A percentile compares a stretch with the other conserved stretches of the same genome.
These are phyloP conservation scores for Theretra japonica DNA, from an alignment of 2,888 invertebrate species.

Conservation along the genomic window DNA sequence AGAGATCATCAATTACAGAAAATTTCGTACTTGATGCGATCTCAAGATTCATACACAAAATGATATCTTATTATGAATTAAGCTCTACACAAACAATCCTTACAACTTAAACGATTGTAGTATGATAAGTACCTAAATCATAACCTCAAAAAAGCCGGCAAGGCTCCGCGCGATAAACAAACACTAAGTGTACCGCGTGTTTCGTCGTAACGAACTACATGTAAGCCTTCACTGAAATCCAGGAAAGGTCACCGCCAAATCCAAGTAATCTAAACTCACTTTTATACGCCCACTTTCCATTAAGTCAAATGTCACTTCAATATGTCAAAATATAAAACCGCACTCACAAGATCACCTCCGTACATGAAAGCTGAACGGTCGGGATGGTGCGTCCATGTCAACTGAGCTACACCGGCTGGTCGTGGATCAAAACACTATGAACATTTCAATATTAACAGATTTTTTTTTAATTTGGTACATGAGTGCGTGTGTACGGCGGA, in stretches of 20 bases:
- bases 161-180: background rate
- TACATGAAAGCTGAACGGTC: slow-evolving; percentile 58
- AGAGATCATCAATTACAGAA: no score
- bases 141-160: slow-evolving; percentile 22
- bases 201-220: background rate
- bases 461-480: slow-evolving; percentile 56
- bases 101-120: background rate
- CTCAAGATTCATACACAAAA: no score
- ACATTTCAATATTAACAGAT: slow-evolving; percentile 28
- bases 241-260: slow-evolving; percentile 28
- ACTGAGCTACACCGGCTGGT: slow-evolving; percentile 63
- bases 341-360: slow-evolving; percentile 75
- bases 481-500: slow-evolving; percentile 79
- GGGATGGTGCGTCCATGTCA: slow-evolving; percentile 65
- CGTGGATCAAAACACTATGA: slow-evolving; percentile 18
- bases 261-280: slow-evolving; percentile 63
- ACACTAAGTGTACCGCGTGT: background rate
- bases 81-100: background rate
- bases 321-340: slow-evolving; percentile 61
- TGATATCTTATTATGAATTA: no score
- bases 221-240: slow-evolving; percentile 27
- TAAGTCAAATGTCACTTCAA: slow-evolving; percentile 59
- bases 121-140: background rate
- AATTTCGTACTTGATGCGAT: no score
- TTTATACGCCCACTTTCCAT: slow-evolving; percentile 64